Evolutionary conservation across 2,888 invertebrate genomes (phyloP), one percentile per base, ranked within the genome.

Genomic region (Acanthococcus lagerstroemiae): DNA sequence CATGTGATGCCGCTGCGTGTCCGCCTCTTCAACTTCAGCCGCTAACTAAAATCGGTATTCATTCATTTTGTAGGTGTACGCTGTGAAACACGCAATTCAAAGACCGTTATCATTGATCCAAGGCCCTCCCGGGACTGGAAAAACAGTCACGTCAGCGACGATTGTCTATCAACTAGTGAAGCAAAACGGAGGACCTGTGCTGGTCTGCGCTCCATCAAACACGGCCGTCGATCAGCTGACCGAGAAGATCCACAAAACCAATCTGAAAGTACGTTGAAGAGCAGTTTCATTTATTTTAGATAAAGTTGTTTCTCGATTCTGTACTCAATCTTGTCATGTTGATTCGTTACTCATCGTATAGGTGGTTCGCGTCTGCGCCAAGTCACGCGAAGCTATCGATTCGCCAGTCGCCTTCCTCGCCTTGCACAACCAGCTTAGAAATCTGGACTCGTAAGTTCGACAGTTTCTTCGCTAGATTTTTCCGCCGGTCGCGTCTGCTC

Each of bases 141-240:
- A 99, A 79, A 99, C 99, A 0, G 99, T 99, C 0, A 99, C 99
- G 0, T 97, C 97, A 1, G 99, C 99, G 0, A 96, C 97, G 0
- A 95, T 99, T 71, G 99, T 99, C 2, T 99, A 96, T 76, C 99
- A 99, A 75, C 80, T 99, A 67, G 95, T 93, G 0, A 88, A 94
- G 73, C 94, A 95, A 74, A 93, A 87, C 72, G 91, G 92, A 4
- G 92, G 92, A 1, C 92, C 94, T 0, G 95, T 99, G 0, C 80
- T 99, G 1, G 99, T 99, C 0, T 99, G 99, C 76, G 97, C 99
- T 0, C 99, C 99, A 0, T 95, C 95, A 68, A 99, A 99, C 77
- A 99, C 97, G 1, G 99, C 99, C 24, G 99, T 99, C 0, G 99
- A 99, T 77, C 99, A 99, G 74, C 81, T 99, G 19, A 97, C 99